Conservation (phyloP, 2,113 vertebrate genomes). For the Brienomyrus longianalis region DNA sequence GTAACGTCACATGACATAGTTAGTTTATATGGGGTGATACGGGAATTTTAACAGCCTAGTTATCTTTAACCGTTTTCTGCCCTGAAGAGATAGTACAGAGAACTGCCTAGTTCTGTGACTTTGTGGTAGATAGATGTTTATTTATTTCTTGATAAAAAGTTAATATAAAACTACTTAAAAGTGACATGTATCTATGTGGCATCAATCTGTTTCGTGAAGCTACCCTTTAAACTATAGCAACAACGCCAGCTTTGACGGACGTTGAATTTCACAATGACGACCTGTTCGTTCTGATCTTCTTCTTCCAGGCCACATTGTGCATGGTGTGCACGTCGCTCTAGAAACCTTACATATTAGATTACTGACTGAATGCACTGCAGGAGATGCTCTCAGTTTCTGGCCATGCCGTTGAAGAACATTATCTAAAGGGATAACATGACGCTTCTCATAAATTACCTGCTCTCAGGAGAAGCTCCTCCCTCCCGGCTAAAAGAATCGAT, state of each 20-base stretch:
- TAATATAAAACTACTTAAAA: neutral
- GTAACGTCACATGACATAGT: neutral
- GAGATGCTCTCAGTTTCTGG: neutral
- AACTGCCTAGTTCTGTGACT: neutral
- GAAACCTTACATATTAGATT: neutral
- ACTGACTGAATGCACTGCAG: neutral
- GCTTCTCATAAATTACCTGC: neutral
- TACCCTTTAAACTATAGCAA: neutral
- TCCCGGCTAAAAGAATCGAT: slow-evolving; percentile 37
- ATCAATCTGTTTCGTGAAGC: neutral
- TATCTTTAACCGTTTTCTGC: neutral
- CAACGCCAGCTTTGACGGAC: neutral
- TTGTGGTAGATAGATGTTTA: neutral
- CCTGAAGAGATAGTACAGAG: neutral
- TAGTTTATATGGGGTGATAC: neutral
- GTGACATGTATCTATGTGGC: neutral
- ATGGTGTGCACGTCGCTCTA: neutral
- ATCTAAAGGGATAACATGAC: neutral
- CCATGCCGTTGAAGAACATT: neutral
- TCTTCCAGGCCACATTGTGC: neutral
- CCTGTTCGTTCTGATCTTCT: neutral
- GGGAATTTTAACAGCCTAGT: neutral
- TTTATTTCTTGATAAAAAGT: neutral
- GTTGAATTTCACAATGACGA: neutral
- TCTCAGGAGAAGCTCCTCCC: neutral